These are phyloP conservation scores for Ceryle rudis DNA, from an alignment of 2,797 vertebrate genomes.

Conservation along the genomic window DNA sequence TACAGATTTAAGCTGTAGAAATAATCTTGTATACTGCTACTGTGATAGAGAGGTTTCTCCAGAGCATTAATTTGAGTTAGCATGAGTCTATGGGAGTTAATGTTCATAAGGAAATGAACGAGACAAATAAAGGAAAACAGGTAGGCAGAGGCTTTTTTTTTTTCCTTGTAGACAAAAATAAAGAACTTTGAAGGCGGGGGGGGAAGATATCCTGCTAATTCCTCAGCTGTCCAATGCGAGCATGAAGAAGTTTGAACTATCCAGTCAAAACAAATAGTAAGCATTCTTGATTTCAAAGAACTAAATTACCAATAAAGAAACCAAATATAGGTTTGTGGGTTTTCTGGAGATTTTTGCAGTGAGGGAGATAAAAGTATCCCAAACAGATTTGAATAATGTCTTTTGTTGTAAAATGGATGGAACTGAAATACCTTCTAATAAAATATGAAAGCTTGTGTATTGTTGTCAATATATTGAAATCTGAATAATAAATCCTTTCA, in stretches of 20 bases:
- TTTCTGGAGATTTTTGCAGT: background rate
- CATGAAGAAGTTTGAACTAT: background rate
- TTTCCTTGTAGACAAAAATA: background rate
- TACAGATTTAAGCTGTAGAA: background rate
- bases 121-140: background rate
- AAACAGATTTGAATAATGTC: background rate
- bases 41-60: background rate
- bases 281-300: background rate
- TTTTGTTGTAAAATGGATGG: background rate
- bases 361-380: background rate
- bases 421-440: background rate
- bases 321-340: fast-evolving
- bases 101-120: background rate
- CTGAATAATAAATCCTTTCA: background rate
- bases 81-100: background rate
- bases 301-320: background rate
- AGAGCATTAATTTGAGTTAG: background rate
- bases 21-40: background rate
- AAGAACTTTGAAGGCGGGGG: background rate
- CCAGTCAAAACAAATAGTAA: background rate
- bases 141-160: background rate
- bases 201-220: background rate
- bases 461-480: background rate
- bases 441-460: background rate
- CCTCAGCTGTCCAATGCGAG: background rate